phyloP scores from a whole-genome alignment of 2,113 vertebrate species.

The Corythornis madagascariensis region DNA sequence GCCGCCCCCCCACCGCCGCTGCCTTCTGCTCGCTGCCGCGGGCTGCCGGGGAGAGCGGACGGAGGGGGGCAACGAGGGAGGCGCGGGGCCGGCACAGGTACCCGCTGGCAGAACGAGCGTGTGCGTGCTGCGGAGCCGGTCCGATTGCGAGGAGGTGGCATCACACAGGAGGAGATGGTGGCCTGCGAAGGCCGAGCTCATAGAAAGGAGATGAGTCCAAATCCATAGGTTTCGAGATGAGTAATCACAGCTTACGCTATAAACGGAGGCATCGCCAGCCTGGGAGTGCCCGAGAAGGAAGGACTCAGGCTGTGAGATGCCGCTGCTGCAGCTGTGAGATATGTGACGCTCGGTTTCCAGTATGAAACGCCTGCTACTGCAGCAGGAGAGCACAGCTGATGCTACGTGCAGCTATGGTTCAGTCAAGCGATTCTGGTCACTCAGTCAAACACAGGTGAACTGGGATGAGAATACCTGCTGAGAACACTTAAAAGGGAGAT shows the following conservation, averaged over 20 bases:
- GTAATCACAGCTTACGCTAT: background rate
- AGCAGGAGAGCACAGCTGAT: background rate
- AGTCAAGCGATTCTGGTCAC: background rate
- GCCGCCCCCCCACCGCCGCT: background rate
- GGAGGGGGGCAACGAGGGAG: background rate
- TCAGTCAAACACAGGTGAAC: background rate
- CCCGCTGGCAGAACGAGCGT: no score
- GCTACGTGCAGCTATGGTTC: background rate
- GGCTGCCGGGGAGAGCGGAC: background rate
- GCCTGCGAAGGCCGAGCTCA: background rate
- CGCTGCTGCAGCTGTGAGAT: background rate
- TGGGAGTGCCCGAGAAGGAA: background rate
- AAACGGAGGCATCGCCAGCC: rapidly evolving
- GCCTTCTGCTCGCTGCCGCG: background rate
- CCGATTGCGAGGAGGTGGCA: background rate
- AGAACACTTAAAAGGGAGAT: background rate
- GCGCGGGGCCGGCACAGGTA: background rate
- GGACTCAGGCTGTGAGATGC: background rate
- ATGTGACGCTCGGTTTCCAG: background rate
- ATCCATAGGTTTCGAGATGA: background rate
- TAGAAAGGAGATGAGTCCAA: background rate
- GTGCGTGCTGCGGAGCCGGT: background rate
- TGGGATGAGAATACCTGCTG: background rate
- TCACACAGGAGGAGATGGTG: rapidly evolving
- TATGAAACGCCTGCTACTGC: background rate